Conservation (phyloP, 2,113 vertebrate species). For the Delphinapterus leucas region DNA sequence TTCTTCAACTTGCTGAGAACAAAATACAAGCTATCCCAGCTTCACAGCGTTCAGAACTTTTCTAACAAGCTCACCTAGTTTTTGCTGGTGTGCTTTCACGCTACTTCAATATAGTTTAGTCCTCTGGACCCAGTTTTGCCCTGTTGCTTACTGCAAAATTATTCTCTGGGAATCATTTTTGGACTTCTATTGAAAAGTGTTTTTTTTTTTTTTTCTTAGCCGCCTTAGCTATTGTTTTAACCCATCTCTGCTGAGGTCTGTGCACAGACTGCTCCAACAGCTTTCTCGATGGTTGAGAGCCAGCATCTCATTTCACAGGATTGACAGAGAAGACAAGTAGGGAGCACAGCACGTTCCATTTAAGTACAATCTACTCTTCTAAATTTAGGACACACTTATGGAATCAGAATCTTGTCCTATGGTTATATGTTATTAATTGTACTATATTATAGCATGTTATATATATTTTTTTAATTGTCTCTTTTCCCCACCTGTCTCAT, state of each 20-base stretch:
- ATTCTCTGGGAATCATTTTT: neutral
- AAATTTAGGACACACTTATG: neutral
- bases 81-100: neutral
- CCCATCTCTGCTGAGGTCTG: neutral
- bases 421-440: neutral
- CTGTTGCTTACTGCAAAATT: neutral
- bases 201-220: neutral
- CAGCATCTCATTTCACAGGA: neutral
- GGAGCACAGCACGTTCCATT: neutral
- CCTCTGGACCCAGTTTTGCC: neutral
- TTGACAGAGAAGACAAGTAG: neutral
- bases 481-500: neutral
- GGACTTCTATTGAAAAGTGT: neutral
- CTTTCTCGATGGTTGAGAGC: neutral
- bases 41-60: neutral
- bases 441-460: neutral
- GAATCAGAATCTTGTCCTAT: neutral
- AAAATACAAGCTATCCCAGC: neutral
- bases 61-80: neutral
- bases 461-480: neutral
- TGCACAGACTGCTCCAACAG: neutral
- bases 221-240: neutral
- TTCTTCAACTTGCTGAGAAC: neutral
- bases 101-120: neutral
- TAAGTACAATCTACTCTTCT: neutral